phyloP scores from a whole-genome alignment of 2,797 vertebrate species.

The Scomberomorus guttatus region DNA sequence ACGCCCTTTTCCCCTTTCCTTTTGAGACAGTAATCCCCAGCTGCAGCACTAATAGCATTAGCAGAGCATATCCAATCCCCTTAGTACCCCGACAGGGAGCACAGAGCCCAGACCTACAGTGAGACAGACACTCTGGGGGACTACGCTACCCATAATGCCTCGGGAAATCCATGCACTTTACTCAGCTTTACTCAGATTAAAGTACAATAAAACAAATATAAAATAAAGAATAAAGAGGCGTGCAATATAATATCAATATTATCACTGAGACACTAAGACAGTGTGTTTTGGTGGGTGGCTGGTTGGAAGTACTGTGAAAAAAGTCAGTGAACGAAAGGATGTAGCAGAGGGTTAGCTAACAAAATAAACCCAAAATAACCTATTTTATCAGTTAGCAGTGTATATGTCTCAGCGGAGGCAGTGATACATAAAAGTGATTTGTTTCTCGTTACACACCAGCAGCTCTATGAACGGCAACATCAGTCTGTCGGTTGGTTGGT shows the following conservation, averaged over 20 bases:
- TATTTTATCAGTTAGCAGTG: constrained; percentile 2
- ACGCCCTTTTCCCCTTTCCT: constrained; percentile 67
- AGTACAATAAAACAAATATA: constrained; percentile 30
- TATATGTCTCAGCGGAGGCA: not conserved
- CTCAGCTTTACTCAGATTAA: constrained; percentile 18
- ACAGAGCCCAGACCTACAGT: constrained; percentile 63
- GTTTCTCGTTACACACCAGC: too few relatives aligned
- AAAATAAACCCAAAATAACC: not conserved
- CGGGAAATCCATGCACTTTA: constrained; percentile 32
- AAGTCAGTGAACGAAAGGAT: not conserved
- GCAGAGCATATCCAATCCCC: constrained; percentile 82
- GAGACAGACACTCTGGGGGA: constrained; percentile 60
- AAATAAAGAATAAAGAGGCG: not conserved
- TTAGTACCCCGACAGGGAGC: constrained; percentile 68
- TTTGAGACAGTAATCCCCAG: constrained; percentile 80
- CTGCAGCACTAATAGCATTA: constrained; percentile 81
- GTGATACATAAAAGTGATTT: not conserved
- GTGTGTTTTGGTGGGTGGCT: not conserved
- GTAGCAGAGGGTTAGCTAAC: not conserved
- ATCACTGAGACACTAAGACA: not conserved
- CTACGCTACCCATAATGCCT: constrained; percentile 74
- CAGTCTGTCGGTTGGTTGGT: too few relatives aligned
- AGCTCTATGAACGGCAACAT: too few relatives aligned
- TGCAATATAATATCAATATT: not conserved
- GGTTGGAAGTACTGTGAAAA: not conserved